These are phyloP conservation scores for Melanaphis sacchari DNA, from an alignment of 1,140 invertebrate genomes.

Conservation along the genomic window DNA sequence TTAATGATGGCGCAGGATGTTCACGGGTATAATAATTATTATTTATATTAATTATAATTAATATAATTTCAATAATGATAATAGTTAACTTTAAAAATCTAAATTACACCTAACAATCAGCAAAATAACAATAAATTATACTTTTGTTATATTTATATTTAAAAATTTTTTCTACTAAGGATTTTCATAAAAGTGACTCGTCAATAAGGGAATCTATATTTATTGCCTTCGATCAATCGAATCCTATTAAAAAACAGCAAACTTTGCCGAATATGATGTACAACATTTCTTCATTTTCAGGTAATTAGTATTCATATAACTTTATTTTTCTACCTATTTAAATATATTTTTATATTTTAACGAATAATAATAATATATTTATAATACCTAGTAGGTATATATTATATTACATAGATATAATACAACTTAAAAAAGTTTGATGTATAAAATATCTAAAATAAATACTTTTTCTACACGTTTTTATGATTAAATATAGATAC, in stretches of 20 bases:
- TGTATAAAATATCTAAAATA: no score
- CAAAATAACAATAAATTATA: background rate
- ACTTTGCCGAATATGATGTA: slow-evolving; percentile 17
- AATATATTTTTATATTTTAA: background rate
- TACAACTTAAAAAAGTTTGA: background rate
- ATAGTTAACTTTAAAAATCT: background rate
- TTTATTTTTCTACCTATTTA: background rate
- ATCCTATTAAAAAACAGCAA: slow-evolving; percentile 10
- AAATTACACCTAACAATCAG: background rate
- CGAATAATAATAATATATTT: no score
- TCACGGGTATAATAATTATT: background rate
- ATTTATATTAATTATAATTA: background rate
- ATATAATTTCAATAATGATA: background rate
- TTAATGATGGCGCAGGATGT: background rate
- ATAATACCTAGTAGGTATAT: background rate
- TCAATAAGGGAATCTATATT: background rate
- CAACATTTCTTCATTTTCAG: slow-evolving; percentile 10
- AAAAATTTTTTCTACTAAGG: background rate
- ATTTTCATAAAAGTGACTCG: slow-evolving; percentile 4
- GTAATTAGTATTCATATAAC: background rate
- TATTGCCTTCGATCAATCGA: background rate
- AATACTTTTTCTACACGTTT: no score
- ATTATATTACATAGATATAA: background rate
- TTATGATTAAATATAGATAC: no score
- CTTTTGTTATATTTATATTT: background rate